Evolutionary conservation across 2,113 vertebrate species (phyloP).

Genomic region (Parotia lawesii): DNA sequence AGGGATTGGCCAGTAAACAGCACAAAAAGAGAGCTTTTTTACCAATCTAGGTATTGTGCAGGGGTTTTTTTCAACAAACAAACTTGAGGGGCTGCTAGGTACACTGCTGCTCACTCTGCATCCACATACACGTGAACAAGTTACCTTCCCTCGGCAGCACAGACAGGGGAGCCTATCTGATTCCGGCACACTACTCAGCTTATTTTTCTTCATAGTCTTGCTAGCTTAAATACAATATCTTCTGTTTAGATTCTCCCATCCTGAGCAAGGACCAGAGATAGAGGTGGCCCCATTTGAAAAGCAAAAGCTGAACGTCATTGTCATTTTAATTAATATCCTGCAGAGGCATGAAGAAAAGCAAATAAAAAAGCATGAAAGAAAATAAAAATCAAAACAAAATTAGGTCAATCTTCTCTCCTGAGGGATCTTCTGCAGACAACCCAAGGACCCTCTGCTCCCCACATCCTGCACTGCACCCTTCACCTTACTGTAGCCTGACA

Average conservation of each 20-base stretch:
- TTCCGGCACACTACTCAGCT: neutral
- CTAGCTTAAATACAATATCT: neutral
- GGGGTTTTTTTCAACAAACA: neutral
- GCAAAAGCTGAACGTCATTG: constrained; percentile 34
- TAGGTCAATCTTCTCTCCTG: constrained; percentile 41
- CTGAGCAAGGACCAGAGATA: neutral
- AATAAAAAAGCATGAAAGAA: constrained; percentile 43
- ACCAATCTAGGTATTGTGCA: neutral
- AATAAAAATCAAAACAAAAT: constrained; percentile 54
- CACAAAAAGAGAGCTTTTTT: neutral
- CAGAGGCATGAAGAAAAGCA: constrained; percentile 17
- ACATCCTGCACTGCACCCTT: neutral
- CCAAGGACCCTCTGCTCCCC: neutral
- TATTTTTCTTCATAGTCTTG: neutral
- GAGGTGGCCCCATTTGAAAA: constrained; percentile 24
- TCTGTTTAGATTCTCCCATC: neutral
- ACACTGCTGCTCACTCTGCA: neutral
- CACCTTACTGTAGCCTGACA: neutral
- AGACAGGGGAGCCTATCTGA: neutral
- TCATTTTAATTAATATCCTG: constrained; percentile 57
- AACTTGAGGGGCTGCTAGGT: neutral
- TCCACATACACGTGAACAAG: neutral
- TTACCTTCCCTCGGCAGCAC: neutral
- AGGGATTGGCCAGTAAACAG: neutral
- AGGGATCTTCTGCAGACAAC: constrained; percentile 17